Conservation (phyloP, 2,113 vertebrate genomes). For the Cinclus cinclus region DNA sequence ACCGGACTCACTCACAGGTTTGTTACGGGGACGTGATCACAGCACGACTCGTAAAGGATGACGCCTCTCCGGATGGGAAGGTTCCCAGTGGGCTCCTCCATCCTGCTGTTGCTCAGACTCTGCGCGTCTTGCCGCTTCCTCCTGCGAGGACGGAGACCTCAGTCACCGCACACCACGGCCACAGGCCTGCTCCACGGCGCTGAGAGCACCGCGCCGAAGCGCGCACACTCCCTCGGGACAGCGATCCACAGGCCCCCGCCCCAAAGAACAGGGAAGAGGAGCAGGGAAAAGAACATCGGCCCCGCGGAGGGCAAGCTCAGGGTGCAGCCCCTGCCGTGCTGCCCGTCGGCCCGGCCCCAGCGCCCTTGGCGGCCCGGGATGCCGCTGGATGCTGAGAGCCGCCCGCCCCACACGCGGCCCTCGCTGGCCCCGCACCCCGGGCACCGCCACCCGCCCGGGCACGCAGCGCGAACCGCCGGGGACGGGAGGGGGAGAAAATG, state of each 20-base stretch:
- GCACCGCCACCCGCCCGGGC: neutral
- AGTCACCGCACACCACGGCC: neutral
- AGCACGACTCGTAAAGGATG: neutral
- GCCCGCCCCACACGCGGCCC: neutral
- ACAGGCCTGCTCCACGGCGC: accelerated
- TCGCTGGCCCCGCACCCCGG: neutral
- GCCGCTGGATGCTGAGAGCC: neutral
- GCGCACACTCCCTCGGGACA: neutral
- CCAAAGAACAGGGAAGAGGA: neutral
- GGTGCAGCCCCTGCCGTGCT: neutral
- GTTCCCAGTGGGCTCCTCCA: conserved; percentile 21
- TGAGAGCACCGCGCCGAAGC: neutral
- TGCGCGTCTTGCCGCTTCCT: neutral
- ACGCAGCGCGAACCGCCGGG: neutral
- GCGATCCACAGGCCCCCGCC: accelerated
- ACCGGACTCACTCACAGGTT: conserved; percentile 43
- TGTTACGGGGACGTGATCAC: neutral
- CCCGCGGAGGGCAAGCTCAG: neutral
- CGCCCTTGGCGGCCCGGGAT: neutral
- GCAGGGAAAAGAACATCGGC: no score
- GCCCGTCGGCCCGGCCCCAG: neutral
- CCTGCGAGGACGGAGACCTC: neutral
- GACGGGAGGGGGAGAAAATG: neutral
- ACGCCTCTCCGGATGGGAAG: neutral
- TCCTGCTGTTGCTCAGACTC: neutral